These are phyloP conservation scores for Anthoscopus minutus DNA, from an alignment of 2,113 vertebrate genomes.

Conservation along the genomic window DNA sequence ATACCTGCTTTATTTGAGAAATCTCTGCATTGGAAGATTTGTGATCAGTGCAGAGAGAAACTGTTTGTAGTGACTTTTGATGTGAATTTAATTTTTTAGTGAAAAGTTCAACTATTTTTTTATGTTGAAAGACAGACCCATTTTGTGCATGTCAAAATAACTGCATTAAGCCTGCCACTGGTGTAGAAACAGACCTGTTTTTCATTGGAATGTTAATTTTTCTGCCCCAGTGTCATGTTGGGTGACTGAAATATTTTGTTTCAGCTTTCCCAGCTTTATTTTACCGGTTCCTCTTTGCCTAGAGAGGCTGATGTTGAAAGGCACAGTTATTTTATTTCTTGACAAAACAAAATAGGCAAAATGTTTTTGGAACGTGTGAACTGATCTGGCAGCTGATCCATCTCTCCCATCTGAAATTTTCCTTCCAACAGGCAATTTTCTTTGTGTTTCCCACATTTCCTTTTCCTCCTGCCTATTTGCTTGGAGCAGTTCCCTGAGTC, in stretches of 20 bases:
- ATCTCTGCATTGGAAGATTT: neutral
- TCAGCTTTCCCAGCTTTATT: neutral
- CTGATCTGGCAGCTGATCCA: neutral
- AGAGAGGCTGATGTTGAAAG: neutral
- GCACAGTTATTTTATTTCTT: neutral
- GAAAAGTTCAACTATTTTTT: neutral
- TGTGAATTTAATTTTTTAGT: neutral
- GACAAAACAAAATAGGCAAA: neutral
- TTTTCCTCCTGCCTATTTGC: neutral
- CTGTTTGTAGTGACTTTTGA: neutral
- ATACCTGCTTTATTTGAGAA: neutral
- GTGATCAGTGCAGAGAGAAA: neutral
- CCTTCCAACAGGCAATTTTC: neutral
- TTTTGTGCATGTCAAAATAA: neutral
- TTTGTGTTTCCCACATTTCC: neutral
- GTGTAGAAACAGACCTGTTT: neutral
- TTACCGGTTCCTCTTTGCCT: neutral
- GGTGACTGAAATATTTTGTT: neutral
- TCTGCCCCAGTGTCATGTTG: neutral
- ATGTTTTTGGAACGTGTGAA: neutral
- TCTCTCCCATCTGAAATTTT: neutral
- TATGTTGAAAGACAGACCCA: neutral
- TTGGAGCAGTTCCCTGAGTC: neutral
- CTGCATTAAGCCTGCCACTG: neutral
- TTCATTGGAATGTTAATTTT: neutral